Conservation (phyloP, 2,113 vertebrate species). For the Mobula birostris region DNA sequence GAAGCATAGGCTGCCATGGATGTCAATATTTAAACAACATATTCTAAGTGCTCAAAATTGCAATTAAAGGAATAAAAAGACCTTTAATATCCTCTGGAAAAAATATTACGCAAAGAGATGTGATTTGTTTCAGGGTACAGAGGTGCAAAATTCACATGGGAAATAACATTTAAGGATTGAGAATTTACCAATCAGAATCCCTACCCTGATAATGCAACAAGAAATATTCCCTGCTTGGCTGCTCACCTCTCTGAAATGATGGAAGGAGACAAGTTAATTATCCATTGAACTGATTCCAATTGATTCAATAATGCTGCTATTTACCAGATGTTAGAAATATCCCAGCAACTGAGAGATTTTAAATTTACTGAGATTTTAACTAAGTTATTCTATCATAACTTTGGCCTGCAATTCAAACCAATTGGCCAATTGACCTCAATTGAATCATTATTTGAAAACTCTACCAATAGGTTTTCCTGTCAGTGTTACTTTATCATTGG, state of each 20-base stretch:
- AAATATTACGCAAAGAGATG: not conserved
- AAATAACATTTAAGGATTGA: not conserved
- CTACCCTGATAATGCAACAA: not conserved
- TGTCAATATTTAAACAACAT: not conserved
- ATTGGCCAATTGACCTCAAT: not conserved
- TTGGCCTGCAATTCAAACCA: not conserved
- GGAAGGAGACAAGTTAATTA: constrained; percentile 25
- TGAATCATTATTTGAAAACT: not conserved
- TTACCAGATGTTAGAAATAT: constrained; percentile 14
- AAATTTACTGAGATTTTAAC: constrained; percentile 4
- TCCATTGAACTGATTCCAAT: constrained; percentile 6
- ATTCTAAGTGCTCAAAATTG: not conserved
- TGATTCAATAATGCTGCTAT: not conserved
- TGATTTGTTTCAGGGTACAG: not conserved
- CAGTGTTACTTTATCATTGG: not conserved
- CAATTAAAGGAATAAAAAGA: not conserved
- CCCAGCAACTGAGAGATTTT: not conserved
- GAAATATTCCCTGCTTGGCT: constrained; percentile 5
- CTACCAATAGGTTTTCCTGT: not conserved
- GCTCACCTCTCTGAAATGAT: constrained; percentile 21
- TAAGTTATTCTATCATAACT: not conserved
- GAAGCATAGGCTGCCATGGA: not conserved
- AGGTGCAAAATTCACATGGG: not conserved
- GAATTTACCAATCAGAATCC: not conserved
- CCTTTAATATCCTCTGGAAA: not conserved